phyloP scores from a whole-genome alignment of 2,888 invertebrate genomes.

The Drosophila nigritarsus region DNA sequence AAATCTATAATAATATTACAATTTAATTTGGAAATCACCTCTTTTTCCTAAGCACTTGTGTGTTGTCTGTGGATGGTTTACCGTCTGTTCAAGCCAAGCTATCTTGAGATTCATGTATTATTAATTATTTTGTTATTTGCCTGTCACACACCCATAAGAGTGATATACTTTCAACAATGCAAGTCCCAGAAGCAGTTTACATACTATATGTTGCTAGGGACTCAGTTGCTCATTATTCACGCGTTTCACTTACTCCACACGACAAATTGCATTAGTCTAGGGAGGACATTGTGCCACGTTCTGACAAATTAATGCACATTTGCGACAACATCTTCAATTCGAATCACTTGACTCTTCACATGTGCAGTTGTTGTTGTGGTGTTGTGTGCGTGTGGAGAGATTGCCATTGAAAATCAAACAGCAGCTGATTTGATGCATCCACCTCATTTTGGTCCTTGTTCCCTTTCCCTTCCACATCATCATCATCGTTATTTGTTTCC shows the following conservation, averaged over 20 bases:
- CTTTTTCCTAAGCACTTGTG: not conserved
- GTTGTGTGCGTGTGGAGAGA: not conserved
- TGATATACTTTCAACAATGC: not conserved
- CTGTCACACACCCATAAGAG: not conserved
- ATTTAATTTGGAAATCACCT: not conserved
- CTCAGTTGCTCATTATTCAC: slow-evolving; percentile 56
- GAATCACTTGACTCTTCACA: slow-evolving; percentile 73
- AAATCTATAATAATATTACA: not conserved
- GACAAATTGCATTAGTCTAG: slow-evolving; percentile 60
- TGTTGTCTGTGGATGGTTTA: not conserved
- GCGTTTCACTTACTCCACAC: slow-evolving; percentile 48
- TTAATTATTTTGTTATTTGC: not conserved
- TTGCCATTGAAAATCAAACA: slow-evolving; percentile 68
- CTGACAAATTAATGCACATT: slow-evolving; percentile 76
- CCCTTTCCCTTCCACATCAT: slow-evolving; percentile 3
- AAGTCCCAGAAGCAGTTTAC: not conserved
- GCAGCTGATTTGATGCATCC: slow-evolving; percentile 68
- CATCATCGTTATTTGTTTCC: slow-evolving; percentile 5
- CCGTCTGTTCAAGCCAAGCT: not conserved
- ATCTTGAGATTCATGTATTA: not conserved
- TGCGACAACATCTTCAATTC: slow-evolving; percentile 72
- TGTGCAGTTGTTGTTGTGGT: slow-evolving; percentile 9
- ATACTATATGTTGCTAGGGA: not conserved
- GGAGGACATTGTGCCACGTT: slow-evolving; percentile 41
- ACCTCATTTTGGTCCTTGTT: not conserved